Conservation (phyloP, 2,888 invertebrate species). For the Rhogogaster chlorosoma region DNA sequence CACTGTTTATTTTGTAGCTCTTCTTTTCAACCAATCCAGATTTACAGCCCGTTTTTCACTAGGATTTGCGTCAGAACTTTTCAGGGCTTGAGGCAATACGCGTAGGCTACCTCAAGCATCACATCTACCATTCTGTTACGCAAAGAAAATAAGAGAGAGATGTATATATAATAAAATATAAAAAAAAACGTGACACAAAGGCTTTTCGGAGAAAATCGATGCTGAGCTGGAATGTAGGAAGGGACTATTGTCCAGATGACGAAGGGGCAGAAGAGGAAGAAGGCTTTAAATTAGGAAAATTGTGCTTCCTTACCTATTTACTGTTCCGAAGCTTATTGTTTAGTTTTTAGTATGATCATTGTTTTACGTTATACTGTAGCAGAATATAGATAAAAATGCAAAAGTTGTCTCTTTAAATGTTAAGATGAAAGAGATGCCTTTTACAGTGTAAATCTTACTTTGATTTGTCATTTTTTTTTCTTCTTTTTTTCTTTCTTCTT, state of each 20-base stretch:
- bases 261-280: background rate
- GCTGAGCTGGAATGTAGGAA: background rate
- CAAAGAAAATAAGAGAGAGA: background rate
- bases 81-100: background rate
- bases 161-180: background rate
- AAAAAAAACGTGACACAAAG: background rate
- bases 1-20: slow-evolving; percentile 7
- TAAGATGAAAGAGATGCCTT: background rate
- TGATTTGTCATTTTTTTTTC: background rate
- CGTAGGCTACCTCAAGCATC: background rate
- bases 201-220: background rate
- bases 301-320: background rate
- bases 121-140: background rate
- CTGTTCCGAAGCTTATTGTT: background rate
- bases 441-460: background rate
- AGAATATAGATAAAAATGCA: background rate
- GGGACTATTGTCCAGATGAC: background rate
- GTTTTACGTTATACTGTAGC: background rate
- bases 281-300: background rate
- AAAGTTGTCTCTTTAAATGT: background rate
- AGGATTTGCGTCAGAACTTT: slow-evolving; percentile 10
- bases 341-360: background rate
- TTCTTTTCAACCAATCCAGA: slow-evolving; percentile 26
- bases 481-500: background rate
- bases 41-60: slow-evolving; percentile 4